Evolutionary conservation across 2,797 vertebrate species (phyloP).

Genomic region (Phrynocephalus forsythii): DNA sequence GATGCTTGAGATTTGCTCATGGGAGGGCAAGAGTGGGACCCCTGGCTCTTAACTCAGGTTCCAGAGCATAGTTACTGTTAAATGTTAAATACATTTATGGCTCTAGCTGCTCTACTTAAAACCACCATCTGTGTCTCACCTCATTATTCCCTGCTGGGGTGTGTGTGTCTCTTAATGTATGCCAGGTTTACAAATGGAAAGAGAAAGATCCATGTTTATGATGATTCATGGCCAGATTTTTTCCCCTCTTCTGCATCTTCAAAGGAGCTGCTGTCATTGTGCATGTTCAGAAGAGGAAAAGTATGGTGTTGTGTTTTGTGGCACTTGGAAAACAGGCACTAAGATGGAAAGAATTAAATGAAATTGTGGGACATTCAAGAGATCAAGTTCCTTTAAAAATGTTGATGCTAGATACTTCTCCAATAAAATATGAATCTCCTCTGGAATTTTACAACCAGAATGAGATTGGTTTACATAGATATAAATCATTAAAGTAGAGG

Average conservation of each 20-base stretch:
- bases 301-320: slow-evolving; percentile 27
- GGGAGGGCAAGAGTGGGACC: too few species aligned
- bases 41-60: too few species aligned
- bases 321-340: slow-evolving; percentile 31
- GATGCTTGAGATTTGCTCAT: too few species aligned
- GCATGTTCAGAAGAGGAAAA: slow-evolving; percentile 8
- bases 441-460: slow-evolving; percentile 37
- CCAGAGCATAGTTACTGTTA: too few species aligned
- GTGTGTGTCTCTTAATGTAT: not conserved
- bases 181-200: not conserved
- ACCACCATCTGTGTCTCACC: too few species aligned
- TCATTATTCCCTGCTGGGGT: too few species aligned
- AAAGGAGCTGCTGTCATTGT: not conserved
- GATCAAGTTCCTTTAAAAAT: slow-evolving; percentile 43
- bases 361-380: not conserved
- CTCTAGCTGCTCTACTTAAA: too few species aligned
- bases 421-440: slow-evolving; percentile 55
- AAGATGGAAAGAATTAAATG: slow-evolving; percentile 33
- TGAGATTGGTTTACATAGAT: slow-evolving; percentile 19
- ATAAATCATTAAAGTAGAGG: slow-evolving; percentile 26
- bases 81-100: too few species aligned
- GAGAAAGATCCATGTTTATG: not conserved
- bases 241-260: not conserved
- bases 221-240: not conserved
- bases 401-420: slow-evolving; percentile 37